phyloP scores from a whole-genome alignment of 2,888 invertebrate genomes.

The Agrilus cyanescens region DNA sequence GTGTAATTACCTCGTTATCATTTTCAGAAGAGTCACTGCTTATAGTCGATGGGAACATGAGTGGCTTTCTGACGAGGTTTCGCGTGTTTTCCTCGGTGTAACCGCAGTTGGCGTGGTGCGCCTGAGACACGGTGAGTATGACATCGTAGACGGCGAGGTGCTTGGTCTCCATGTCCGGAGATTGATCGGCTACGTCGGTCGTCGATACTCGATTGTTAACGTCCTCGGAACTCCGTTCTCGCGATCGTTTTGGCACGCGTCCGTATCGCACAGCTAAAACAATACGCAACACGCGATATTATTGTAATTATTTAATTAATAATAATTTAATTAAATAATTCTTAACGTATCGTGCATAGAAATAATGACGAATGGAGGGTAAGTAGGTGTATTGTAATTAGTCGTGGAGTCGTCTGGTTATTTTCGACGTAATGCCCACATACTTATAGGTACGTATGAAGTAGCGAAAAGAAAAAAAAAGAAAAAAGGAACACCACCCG shows the following conservation, averaged over 20 bases:
- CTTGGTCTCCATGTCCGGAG: constrained; percentile 34
- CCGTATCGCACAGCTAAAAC: constrained; percentile 87
- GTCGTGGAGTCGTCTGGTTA: too few species aligned
- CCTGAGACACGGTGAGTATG: constrained; percentile 67
- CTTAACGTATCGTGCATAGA: too few species aligned
- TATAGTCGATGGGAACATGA: constrained; percentile 38
- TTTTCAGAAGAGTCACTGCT: background rate
- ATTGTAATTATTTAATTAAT: too few species aligned
- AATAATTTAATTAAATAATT: too few species aligned
- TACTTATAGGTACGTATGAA: background rate
- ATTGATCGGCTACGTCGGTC: constrained; percentile 31
- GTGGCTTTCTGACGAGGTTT: constrained; percentile 55
- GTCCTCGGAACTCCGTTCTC: constrained; percentile 59
- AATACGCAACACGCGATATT: constrained; percentile 1
- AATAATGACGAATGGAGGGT: too few species aligned
- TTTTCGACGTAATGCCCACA: too few species aligned
- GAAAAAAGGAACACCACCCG: background rate
- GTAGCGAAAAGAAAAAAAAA: too few species aligned
- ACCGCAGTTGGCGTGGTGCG: constrained; percentile 78
- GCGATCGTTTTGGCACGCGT: constrained; percentile 84
- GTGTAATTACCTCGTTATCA: background rate
- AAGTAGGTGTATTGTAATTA: too few species aligned
- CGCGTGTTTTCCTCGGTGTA: constrained; percentile 77
- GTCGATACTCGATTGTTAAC: constrained; percentile 37
- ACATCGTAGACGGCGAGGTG: constrained; percentile 65